These are phyloP conservation scores for Paguma larvata DNA, from an alignment of 2,797 vertebrate genomes.

Conservation along the genomic window DNA sequence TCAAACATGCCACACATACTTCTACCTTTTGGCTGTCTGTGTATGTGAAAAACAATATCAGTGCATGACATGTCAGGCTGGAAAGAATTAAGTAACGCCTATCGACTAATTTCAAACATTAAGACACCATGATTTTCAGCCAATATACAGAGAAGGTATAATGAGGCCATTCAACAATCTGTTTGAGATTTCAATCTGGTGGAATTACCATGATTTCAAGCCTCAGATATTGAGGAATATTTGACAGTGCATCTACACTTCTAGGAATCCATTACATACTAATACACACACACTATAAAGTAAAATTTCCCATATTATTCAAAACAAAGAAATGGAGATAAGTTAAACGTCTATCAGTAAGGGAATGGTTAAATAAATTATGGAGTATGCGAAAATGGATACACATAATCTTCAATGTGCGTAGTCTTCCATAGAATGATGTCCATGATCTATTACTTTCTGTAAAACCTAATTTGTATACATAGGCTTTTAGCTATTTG, in stretches of 20 bases:
- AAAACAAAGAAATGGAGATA: background rate
- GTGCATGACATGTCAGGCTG: background rate
- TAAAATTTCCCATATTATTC: background rate
- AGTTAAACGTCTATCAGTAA: background rate
- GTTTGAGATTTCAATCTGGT: background rate
- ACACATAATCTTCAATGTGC: conserved; percentile 1
- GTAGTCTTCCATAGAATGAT: background rate
- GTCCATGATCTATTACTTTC: background rate
- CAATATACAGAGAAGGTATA: background rate
- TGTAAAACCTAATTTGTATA: background rate
- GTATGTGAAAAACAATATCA: background rate
- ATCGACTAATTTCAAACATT: background rate
- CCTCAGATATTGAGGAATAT: background rate
- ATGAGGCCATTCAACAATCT: background rate
- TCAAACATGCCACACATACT: background rate
- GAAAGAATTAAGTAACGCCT: background rate
- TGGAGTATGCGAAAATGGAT: background rate
- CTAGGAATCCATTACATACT: background rate
- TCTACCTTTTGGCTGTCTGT: background rate
- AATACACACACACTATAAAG: background rate
- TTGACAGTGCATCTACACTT: background rate
- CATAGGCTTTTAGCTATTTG: background rate
- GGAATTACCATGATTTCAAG: conserved; percentile 32
- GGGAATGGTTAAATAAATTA: background rate
- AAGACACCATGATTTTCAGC: background rate